A percentile compares a stretch with the other conserved stretches of the same genome.
Evolutionary conservation across 2,888 invertebrate species (phyloP).

Genomic region (Lochmaea crataegi): DNA sequence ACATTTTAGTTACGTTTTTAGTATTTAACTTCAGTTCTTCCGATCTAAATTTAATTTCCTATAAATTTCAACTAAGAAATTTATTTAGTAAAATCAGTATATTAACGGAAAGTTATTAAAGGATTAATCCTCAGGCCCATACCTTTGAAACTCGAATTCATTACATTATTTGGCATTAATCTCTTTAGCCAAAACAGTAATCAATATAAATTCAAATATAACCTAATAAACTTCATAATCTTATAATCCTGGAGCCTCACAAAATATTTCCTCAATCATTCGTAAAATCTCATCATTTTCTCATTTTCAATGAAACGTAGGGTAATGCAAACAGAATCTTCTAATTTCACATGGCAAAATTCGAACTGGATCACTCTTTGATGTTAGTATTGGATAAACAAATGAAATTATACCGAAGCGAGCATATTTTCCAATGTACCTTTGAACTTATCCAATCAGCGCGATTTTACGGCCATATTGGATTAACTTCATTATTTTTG

Average conservation of each 20-base stretch:
- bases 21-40: too few species aligned
- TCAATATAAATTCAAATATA: conserved; percentile 3
- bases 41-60: too few species aligned
- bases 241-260: neutral
- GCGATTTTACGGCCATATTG: conserved; percentile 26
- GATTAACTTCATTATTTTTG: conserved; percentile 38
- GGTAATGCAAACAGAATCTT: neutral
- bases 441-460: conserved; percentile 32
- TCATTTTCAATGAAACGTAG: conserved; percentile 7
- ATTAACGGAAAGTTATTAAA: too few species aligned
- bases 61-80: too few species aligned
- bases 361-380: conserved; percentile 36
- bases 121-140: too few species aligned
- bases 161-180: neutral
- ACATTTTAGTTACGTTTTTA: too few species aligned
- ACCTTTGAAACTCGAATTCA: neutral
- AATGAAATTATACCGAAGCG: conserved; percentile 35
- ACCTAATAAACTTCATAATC: neutral
- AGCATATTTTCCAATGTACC: conserved; percentile 34
- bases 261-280: conserved; percentile 24
- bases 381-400: conserved; percentile 40
- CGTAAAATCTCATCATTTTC: conserved; percentile 29
- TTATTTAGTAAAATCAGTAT: too few species aligned
- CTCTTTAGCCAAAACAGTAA: neutral
- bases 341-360: conserved; percentile 28